Conservation (phyloP, 2,113 vertebrate genomes). For the Salvelinus sp. region DNA sequence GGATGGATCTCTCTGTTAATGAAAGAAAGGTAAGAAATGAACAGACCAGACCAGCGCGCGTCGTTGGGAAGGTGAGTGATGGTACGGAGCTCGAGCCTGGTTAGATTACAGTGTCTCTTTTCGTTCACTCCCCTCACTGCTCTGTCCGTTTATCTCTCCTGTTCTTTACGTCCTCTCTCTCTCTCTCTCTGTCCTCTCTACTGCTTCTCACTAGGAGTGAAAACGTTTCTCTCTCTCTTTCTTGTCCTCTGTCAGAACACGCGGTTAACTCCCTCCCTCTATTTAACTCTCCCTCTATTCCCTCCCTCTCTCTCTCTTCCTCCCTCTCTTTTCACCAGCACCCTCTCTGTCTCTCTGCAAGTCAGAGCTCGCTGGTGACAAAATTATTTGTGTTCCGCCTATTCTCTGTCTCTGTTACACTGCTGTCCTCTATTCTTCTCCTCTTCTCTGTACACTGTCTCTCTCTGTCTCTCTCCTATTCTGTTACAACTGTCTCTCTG, state of each 20-base stretch:
- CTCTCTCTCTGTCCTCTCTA: slow-evolving; percentile 18
- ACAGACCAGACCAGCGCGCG: slow-evolving; percentile 41
- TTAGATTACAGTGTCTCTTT: slow-evolving; percentile 27
- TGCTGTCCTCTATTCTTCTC: too few relatives aligned
- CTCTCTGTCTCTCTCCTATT: slow-evolving; percentile 33
- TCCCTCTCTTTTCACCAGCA: slow-evolving; percentile 21
- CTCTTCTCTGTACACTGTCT: too few relatives aligned
- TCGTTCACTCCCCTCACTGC: slow-evolving; percentile 41
- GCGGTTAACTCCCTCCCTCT: slow-evolving; percentile 1
- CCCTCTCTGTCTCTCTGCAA: slow-evolving; percentile 39
- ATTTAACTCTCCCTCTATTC: slow-evolving; percentile 5
- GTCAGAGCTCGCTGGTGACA: slow-evolving; percentile 73
- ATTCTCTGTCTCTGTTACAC: too few relatives aligned
- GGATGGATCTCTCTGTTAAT: not conserved
- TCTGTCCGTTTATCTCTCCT: slow-evolving; percentile 28
- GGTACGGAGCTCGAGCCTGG: slow-evolving; percentile 32
- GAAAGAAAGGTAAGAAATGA: slow-evolving; percentile 14
- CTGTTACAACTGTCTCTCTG: too few relatives aligned
- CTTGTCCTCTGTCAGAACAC: slow-evolving; percentile 4
- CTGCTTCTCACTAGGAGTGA: slow-evolving; percentile 3
- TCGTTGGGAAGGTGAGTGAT: slow-evolving; percentile 22
- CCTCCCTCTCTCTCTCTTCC: slow-evolving; percentile 9
- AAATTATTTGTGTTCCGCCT: slow-evolving; percentile 76
- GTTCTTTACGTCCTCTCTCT: slow-evolving; percentile 52
- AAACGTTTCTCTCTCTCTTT: slow-evolving; percentile 24